These are phyloP conservation scores for Paramormyrops hopkinsi DNA, from an alignment of 2,797 vertebrate genomes.

Conservation along the genomic window DNA sequence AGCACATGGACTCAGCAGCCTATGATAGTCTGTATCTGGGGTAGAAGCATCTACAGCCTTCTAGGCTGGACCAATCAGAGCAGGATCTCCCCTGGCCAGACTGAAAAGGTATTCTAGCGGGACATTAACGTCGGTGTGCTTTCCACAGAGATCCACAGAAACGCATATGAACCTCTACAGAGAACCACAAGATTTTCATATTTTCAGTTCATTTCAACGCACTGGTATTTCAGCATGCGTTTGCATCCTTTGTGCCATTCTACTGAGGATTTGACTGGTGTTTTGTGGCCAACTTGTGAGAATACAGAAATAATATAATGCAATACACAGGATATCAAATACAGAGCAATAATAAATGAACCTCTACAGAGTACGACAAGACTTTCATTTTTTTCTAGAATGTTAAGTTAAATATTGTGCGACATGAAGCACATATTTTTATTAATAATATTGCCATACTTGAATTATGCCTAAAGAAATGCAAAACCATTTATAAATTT, in stretches of 20 bases:
- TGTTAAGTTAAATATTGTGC: neutral
- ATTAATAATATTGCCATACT: neutral
- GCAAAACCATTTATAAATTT: neutral
- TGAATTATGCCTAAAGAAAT: neutral
- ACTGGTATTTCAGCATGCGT: neutral
- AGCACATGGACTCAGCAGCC: neutral
- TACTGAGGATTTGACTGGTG: neutral
- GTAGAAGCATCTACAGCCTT: neutral
- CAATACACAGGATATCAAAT: neutral
- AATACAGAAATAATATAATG: neutral
- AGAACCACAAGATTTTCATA: neutral
- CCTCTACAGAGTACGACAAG: neutral
- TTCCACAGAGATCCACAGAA: neutral
- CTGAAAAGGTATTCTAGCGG: neutral
- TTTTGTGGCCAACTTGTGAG: neutral
- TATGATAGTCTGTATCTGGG: neutral
- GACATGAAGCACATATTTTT: neutral
- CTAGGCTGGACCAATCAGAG: slow-evolving; percentile 36
- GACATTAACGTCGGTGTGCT: neutral
- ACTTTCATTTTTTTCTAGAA: neutral
- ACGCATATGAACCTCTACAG: neutral
- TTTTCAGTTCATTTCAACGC: neutral
- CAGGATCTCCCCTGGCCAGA: neutral
- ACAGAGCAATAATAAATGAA: neutral
- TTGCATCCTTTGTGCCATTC: neutral